phyloP scores from a whole-genome alignment of 2,888 invertebrate species.

The Rugalucina vietnamica region DNA sequence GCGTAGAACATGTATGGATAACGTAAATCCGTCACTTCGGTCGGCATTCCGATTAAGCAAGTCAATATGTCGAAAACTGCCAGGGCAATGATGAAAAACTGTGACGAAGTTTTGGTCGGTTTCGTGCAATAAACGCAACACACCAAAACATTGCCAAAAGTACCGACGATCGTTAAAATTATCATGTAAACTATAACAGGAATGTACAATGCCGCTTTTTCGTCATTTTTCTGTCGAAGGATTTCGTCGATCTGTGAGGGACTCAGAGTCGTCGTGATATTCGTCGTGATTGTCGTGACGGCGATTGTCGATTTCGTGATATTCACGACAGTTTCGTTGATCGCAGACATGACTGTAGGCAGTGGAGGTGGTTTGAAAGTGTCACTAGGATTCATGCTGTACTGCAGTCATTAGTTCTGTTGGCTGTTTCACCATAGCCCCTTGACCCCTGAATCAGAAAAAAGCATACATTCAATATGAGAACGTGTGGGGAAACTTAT shows the following conservation, averaged over 20 bases:
- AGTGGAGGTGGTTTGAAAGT: neutral
- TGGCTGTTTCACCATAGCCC: neutral
- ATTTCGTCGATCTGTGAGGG: constrained; percentile 26
- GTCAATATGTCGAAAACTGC: constrained; percentile 78
- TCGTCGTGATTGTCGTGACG: neutral
- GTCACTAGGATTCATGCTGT: neutral
- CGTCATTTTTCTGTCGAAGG: constrained; percentile 66
- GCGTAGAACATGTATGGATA: constrained; percentile 79
- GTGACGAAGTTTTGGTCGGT: constrained; percentile 73
- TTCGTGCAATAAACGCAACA: constrained; percentile 76
- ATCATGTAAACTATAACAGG: constrained; percentile 78
- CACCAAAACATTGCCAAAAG: constrained; percentile 75
- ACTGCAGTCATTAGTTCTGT: too few species aligned
- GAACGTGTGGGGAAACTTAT: too few species aligned
- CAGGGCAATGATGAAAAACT: constrained; percentile 77
- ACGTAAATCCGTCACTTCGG: constrained; percentile 78
- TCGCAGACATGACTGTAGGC: neutral
- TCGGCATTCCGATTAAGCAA: constrained; percentile 79
- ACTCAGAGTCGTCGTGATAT: constrained; percentile 20
- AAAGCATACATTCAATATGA: too few species aligned
- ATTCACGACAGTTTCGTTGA: neutral
- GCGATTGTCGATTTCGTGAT: neutral
- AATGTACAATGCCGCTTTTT: constrained; percentile 74
- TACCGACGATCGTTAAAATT: constrained; percentile 72
- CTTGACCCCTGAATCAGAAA: neutral